Evolutionary conservation across 2,888 invertebrate species (phyloP).

Genomic region (Ceriagrion tenellum): DNA sequence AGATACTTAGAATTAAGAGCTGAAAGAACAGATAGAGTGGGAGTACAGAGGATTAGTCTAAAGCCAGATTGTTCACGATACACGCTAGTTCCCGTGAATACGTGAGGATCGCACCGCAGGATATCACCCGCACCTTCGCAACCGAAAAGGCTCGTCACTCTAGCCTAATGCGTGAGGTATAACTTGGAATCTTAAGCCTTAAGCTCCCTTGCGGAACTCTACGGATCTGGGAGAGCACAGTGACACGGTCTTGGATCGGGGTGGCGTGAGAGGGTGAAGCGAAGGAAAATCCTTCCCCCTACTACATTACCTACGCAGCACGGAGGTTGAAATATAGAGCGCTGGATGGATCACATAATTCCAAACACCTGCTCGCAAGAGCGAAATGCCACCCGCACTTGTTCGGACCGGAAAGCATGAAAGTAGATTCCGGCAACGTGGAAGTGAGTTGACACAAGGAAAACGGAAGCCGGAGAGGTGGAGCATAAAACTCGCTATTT

Average conservation of each 20-base stretch:
- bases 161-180: not conserved
- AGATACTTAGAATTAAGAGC: not conserved
- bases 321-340: not conserved
- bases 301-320: not conserved
- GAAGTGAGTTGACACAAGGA: not conserved
- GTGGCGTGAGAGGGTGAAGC: not conserved
- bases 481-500: constrained; percentile 1
- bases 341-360: not conserved
- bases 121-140: not conserved
- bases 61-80: not conserved
- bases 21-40: too few relatives aligned
- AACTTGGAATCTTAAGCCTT: constrained; percentile 19
- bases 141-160: not conserved
- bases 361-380: not conserved
- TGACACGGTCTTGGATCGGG: not conserved
- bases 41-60: not conserved
- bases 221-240: not conserved
- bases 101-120: constrained; percentile 15
- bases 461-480: not conserved
- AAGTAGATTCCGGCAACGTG: not conserved
- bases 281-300: not conserved
- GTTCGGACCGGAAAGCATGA: not conserved
- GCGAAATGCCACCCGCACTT: not conserved
- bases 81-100: not conserved
- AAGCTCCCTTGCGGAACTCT: not conserved